Evolutionary conservation across 2,113 vertebrate species (phyloP), one percentile per base, ranked within the genome.

Genomic region (Syngnathus scovelli): DNA sequence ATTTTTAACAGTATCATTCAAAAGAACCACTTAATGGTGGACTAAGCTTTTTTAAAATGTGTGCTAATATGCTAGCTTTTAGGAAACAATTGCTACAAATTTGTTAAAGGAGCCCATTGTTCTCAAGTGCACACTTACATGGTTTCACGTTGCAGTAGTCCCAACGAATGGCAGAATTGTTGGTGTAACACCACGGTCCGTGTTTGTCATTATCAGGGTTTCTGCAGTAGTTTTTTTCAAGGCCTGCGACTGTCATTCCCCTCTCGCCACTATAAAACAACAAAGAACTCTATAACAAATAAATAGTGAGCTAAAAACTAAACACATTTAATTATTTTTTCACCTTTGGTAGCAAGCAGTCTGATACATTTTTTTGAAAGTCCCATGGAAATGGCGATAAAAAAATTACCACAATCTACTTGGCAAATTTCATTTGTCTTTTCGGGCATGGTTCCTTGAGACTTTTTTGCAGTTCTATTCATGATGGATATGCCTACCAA

Each of bases 181-280:
- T 95, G 23, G 95, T 97, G 82, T 96, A 94, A 86, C 97, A 99
- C 97, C 97, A 99, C 51, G 94, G 96, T n/a, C 97, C 97, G 4
- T 99, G 95, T 73, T 94, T 94, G 89, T 99, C 96, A 61, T 94
- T 93, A 69, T 98, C 97, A 39, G 96, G 97, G 86, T 98, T 99
- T 76, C 97, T 93, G 82, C 97, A 99, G 87, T 92, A 95, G 88
- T 92, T 96, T 81, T 89, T 93, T 80, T 93, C 94, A 82, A 95
- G 84, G 72, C 90, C 93, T 58, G 90, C 86, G 83, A 88, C 74
- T 66, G 81, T 72, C 76, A 87, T 90, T 81, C 91, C 81, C 48
- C 81, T 81, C 43, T 89, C 83, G 9, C 80, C 80, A 60, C 80
- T 89, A 67, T 33, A 7, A 52, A 51, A 33, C 8, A 51, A 4